A percentile compares a stretch with the other conserved stretches of the same genome.
phyloP scores from a whole-genome alignment of 2,797 vertebrate species.

The Myiothlypis coronata region DNA sequence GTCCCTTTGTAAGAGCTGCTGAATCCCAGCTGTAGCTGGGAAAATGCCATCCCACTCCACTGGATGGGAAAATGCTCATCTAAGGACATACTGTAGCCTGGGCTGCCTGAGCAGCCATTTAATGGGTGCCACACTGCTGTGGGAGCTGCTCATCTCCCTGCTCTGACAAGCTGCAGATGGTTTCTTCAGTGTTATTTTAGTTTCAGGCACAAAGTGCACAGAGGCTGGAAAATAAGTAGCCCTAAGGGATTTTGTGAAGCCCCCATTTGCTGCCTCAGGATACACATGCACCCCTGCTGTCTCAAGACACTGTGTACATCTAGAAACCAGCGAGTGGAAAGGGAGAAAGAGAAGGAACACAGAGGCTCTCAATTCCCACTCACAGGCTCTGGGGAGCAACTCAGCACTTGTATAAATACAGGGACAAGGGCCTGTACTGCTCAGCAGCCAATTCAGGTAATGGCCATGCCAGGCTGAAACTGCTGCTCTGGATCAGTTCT shows the following conservation, averaged over 20 bases:
- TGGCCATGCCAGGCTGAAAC: not conserved
- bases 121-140: too few species aligned
- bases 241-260: not conserved
- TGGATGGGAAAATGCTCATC: not conserved
- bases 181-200: not conserved
- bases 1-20: not conserved
- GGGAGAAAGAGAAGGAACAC: not conserved
- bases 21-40: not conserved
- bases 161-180: not conserved
- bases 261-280: not conserved
- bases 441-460: not conserved
- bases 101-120: not conserved
- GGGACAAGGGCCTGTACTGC: not conserved
- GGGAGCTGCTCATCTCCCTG: not conserved
- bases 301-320: not conserved
- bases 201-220: not conserved
- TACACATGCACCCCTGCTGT: accelerated
- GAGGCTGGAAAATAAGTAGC: not conserved
- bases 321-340: not conserved
- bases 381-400: not conserved
- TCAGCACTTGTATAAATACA: not conserved
- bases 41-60: not conserved
- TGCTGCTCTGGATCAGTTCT: not conserved
- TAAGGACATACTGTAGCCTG: accelerated
- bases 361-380: not conserved